These are phyloP conservation scores for Anodontia alba DNA, from an alignment of 2,888 invertebrate genomes.

Conservation along the genomic window DNA sequence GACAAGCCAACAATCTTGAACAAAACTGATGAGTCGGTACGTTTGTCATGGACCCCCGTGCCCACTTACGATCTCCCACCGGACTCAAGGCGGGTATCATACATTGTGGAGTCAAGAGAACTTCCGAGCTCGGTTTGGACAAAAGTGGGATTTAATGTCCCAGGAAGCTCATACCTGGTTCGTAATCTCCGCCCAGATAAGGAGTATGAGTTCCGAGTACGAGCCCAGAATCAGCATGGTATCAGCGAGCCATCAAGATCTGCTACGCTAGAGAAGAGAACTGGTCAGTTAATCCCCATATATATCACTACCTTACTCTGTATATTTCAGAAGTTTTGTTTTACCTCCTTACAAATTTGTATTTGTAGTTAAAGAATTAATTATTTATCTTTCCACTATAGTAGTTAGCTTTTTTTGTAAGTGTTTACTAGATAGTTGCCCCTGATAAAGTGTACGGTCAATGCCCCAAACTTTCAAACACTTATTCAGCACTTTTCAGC, in stretches of 20 bases:
- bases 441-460: no score
- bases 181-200: slow-evolving; percentile 87
- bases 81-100: slow-evolving; percentile 75
- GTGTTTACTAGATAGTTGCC: no score
- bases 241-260: slow-evolving; percentile 97
- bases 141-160: slow-evolving; percentile 83
- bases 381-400: no score
- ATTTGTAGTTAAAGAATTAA: no score
- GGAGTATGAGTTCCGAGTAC: slow-evolving; percentile 97
- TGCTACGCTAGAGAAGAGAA: slow-evolving; percentile 68
- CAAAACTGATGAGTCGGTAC: slow-evolving; percentile 69
- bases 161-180: slow-evolving; percentile 69
- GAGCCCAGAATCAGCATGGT: slow-evolving; percentile 98
- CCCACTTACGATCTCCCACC: slow-evolving; percentile 68
- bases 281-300: slow-evolving; percentile 51
- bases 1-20: slow-evolving; percentile 74
- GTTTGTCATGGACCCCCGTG: slow-evolving; percentile 79
- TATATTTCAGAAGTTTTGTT: not conserved
- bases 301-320: not conserved
- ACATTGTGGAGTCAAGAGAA: slow-evolving; percentile 87
- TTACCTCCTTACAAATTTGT: not conserved
- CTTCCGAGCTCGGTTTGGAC: slow-evolving; percentile 95
- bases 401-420: no score
- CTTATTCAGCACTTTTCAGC: no score
- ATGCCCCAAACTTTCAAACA: no score